phyloP scores from a whole-genome alignment of 2,888 invertebrate species.

The Orchestes rusci region DNA sequence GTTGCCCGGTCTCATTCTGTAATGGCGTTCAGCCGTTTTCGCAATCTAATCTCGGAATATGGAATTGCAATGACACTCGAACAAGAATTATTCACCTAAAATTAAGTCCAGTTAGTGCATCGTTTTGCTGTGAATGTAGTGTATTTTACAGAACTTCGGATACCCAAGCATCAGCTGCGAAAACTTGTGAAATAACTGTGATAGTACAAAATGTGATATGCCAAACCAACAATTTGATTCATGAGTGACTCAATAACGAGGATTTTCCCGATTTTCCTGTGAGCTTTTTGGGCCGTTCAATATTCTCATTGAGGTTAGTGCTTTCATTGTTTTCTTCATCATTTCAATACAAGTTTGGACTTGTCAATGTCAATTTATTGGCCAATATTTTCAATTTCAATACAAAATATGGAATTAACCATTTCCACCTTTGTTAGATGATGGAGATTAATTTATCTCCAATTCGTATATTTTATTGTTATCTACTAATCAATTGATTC shows the following conservation, averaged over 20 bases:
- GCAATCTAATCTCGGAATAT: conserved; percentile 33
- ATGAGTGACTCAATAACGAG: conserved; percentile 20
- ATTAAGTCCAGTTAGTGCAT: conserved; percentile 10
- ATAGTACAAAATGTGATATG: conserved; percentile 36
- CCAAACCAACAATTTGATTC: conserved; percentile 20
- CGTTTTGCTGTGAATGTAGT: not conserved
- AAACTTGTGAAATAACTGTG: conserved; percentile 31
- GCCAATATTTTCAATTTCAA: no score
- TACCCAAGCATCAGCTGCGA: conserved; percentile 8
- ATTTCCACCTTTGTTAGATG: no score
- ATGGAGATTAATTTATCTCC: no score
- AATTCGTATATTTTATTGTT: no score
- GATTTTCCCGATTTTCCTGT: no score
- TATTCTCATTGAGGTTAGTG: no score
- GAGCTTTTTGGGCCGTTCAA: no score
- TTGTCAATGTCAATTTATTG: no score
- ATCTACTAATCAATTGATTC: no score
- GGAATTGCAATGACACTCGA: conserved; percentile 33
- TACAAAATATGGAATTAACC: no score
- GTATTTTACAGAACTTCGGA: conserved; percentile 2
- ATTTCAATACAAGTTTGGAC: no score
- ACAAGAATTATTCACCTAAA: conserved; percentile 22
- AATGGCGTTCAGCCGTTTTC: conserved; percentile 34
- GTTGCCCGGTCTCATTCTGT: conserved; percentile 32
- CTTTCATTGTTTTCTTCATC: no score